Evolutionary conservation across 92 coral and sea anemone species (phyloP), one percentile per base, ranked within the genome.

Genomic region (Isaurus tuberculatus): DNA sequence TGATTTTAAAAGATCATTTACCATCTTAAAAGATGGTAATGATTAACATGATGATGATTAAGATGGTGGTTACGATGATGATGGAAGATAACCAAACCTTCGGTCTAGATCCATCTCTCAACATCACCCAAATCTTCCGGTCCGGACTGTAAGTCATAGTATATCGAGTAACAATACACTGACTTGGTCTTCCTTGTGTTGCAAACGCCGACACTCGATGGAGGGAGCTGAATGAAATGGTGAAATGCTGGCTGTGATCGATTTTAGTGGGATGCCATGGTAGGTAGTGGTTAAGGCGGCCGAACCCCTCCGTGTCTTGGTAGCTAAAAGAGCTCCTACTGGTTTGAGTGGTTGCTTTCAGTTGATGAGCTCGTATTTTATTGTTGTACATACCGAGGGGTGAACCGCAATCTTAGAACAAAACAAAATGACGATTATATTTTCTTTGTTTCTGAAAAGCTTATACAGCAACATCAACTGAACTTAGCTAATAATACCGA

Each of bases 321-420:
- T 11, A 20, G 5, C 53, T 25, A 25, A 77, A 77, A n/a, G 14
- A 1, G n/a, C 69, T 57, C 14, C 31, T 23, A 8, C 46, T 1
- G 49, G 30, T 0, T 29, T 33, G 55, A 7, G 82, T 77, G 2
- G 82, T 77, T 13, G 70, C 82, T 61, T 77, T 77, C 10, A 77
- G 4, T 53, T 77, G 82, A 40, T 34, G 53, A 22, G 51, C 82
- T 15, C 43, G 69, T 15, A 77, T 77, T 77, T 77, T 57, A 69
- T 77, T 77, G 68, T 77, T 77, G 69, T 57, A 77, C 82, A 77
- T 77, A 15, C 82, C 82, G 1, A 77, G 82, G 19, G 82, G 53
- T 32, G 70, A 36, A 9, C 30, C 20, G 51, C 82, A 77, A 16
- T 57, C 82, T 77, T 33, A 1, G 16, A 55, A 23, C 5, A 49